Percentiles rank a stretch among this genome's conserved stretches.
Conservation (phyloP, 2,888 invertebrate genomes). For the Lepidonotus clava region DNA sequence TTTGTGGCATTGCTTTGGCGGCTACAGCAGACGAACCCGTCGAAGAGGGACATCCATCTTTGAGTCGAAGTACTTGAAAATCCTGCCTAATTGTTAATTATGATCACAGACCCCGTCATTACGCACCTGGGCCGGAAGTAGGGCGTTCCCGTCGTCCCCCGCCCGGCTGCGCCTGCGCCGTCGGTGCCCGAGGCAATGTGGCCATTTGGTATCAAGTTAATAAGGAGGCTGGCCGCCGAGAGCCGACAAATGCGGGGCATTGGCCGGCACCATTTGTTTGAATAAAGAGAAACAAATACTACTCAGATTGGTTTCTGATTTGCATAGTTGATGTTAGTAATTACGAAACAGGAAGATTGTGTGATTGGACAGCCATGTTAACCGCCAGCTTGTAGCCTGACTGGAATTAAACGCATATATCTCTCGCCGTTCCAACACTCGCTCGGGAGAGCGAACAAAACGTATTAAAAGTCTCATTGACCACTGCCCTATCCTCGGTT, state of each 20-base stretch:
- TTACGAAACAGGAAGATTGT: background rate
- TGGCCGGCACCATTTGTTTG: conserved; percentile 1
- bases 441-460: too few relatives aligned
- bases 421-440: too few relatives aligned
- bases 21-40: background rate
- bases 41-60: background rate
- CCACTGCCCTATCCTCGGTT: too few relatives aligned
- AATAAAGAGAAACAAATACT: conserved; percentile 46
- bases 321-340: conserved; percentile 42
- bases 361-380: background rate
- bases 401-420: background rate
- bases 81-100: conserved; percentile 31
- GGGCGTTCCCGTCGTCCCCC: background rate
- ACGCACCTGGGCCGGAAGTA: conserved; percentile 42
- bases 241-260: background rate
- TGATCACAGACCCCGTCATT: conserved; percentile 29
- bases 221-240: background rate
- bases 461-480: too few relatives aligned
- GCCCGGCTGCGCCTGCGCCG: background rate
- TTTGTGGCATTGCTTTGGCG: too few relatives aligned
- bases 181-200: background rate
- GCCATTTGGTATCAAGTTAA: background rate
- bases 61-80: background rate
- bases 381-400: background rate
- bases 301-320: conserved; percentile 29